Evolutionary conservation across 2,888 invertebrate genomes (phyloP).

Genomic region (Eilema depressum): DNA sequence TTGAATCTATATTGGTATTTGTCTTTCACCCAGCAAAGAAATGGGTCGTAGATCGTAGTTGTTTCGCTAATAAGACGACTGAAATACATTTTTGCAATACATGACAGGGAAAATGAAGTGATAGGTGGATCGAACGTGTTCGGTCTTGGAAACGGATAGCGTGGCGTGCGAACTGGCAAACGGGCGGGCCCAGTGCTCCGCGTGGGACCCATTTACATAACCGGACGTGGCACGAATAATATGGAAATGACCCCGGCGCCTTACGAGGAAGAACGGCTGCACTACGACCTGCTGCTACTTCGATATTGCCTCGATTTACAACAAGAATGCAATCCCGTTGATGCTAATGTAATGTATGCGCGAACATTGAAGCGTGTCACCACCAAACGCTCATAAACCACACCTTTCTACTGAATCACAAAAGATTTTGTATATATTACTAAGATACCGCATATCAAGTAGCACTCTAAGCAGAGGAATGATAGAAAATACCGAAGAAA

Average conservation of each 20-base stretch:
- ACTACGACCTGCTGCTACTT: constrained; percentile 63
- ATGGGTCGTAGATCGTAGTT: constrained; percentile 9
- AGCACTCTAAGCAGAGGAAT: constrained; percentile 14
- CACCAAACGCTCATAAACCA: constrained; percentile 29
- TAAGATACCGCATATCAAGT: constrained; percentile 28
- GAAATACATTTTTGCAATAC: constrained; percentile 39
- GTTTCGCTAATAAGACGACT: constrained; percentile 33
- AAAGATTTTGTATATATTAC: constrained; percentile 34
- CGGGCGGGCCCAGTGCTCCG: constrained; percentile 51
- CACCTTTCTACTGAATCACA: constrained; percentile 36
- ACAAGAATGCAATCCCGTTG: constrained; percentile 61
- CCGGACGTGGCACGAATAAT: constrained; percentile 84
- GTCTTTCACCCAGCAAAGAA: constrained; percentile 17
- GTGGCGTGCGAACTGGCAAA: constrained; percentile 51
- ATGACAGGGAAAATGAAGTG: constrained; percentile 55
- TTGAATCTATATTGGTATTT: constrained; percentile 14
- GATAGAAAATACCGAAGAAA: constrained; percentile 6
- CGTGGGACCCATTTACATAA: constrained; percentile 76
- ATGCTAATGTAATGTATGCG: constrained; percentile 58
- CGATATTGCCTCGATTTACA: constrained; percentile 77
- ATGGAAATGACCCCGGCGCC: constrained; percentile 77
- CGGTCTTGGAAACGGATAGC: constrained; percentile 55
- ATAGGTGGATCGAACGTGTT: constrained; percentile 60
- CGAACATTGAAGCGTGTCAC: constrained; percentile 45
- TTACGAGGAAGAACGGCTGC: constrained; percentile 58